phyloP scores from a whole-genome alignment of 2,797 vertebrate genomes.

The Manis pentadactyla region DNA sequence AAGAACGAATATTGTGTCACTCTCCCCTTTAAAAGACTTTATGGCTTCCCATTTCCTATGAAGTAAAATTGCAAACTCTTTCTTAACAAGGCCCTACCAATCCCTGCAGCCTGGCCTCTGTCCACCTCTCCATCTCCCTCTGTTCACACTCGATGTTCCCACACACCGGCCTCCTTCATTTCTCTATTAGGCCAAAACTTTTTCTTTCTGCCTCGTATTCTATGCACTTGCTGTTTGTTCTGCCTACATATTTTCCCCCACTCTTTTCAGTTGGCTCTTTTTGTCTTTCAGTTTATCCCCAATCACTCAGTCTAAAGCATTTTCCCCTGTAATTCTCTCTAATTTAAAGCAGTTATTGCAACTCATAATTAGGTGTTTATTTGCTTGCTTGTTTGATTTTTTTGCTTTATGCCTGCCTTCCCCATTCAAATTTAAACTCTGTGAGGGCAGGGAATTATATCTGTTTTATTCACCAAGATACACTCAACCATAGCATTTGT shows the following conservation, averaged over 20 bases:
- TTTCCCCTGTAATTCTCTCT: background rate
- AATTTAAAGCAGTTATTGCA: background rate
- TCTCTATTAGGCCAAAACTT: background rate
- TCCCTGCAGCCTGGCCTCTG: background rate
- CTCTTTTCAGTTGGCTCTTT: background rate
- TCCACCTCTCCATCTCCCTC: background rate
- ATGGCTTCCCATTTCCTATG: background rate
- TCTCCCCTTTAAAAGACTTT: background rate
- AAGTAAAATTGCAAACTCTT: background rate
- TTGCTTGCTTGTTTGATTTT: background rate
- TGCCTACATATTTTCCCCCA: background rate
- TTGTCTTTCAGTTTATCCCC: background rate
- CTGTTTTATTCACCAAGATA: constrained; percentile 34
- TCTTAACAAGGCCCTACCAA: background rate
- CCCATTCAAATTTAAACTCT: background rate
- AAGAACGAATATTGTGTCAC: background rate
- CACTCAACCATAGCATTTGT: background rate
- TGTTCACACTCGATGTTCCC: background rate
- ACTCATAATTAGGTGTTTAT: background rate
- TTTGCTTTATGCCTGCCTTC: background rate
- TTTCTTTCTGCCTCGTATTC: background rate
- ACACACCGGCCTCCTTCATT: background rate
- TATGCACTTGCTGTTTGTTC: background rate
- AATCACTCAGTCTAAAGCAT: background rate
- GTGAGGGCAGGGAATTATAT: background rate